Evolutionary conservation across 1,140 invertebrate species (phyloP), one percentile per base, ranked within the genome.

Genomic region (Drosophila sechellia): DNA sequence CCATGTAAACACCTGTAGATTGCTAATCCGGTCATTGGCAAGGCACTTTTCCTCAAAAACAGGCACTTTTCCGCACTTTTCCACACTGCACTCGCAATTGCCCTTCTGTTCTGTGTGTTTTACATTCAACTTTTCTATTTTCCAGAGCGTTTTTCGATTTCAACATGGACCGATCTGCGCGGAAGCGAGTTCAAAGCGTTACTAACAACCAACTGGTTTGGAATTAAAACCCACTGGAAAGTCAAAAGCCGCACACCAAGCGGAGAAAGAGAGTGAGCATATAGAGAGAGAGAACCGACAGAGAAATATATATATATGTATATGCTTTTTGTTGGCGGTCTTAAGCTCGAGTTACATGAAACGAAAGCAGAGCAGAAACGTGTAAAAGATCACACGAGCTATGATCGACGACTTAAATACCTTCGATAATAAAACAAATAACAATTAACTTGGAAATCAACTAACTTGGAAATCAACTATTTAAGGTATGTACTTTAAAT

Each of bases 181-280:
- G 84, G 55, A 56, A 76, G 56, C 83, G 73, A 72, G 71, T 79
- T 60, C 73, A 75, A 79, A 79, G 63, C 59, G 79, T 65, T 70
- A 85, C 81, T 85, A 85, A 84, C 70, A 86, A 77, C 77, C 74
- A 85, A 83, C 81, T 85, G 81, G 81, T 84, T 84, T 80, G 60
- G 46, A 45, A 46, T 5, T 22, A 15, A 22, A 17, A 39, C 59
- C 59, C 59, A 50, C 58, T 74, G 71, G 71, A 63, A 61, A 66
- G 45, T 43, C 50, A 49, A 64, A 70, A 54, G 74, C 64, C 64
- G 46, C 60, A 45, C 39, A 69, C 42, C 70, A 48, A 27, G 42
- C 31, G 42, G 25, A 45, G 35, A 11, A 49, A 48, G 45, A 39
- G 58, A 45, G 46, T 35, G 58, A 49, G 20, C 31, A 31, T 31